These are phyloP conservation scores for Metellina segmentata DNA, from an alignment of 2,888 invertebrate species.

Conservation along the genomic window DNA sequence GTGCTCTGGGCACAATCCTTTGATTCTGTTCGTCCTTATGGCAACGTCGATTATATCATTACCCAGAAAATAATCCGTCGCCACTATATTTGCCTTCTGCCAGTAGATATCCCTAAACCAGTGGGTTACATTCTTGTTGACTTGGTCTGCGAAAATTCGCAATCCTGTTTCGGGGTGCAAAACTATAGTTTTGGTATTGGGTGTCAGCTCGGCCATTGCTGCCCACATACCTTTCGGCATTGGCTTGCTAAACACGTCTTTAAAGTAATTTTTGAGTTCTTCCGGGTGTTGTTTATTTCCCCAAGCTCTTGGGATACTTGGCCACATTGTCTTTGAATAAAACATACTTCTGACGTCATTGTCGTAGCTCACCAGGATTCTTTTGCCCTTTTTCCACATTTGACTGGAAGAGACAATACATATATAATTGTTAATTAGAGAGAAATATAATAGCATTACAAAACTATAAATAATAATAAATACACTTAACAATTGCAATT, in stretches of 20 bases:
- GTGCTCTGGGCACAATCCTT: constrained; percentile 47
- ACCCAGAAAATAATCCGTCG: constrained; percentile 83
- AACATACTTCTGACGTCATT: constrained; percentile 80
- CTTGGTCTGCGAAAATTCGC: constrained; percentile 85
- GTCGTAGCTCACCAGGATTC: constrained; percentile 85
- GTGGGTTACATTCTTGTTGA: constrained; percentile 87
- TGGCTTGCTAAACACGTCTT: constrained; percentile 69
- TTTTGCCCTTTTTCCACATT: constrained; percentile 84
- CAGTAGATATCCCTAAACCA: constrained; percentile 84
- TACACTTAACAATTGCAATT: no score
- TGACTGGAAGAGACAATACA: constrained; percentile 80
- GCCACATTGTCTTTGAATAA: constrained; percentile 44
- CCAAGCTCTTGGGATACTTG: constrained; percentile 81
- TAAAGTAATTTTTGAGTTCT: constrained; percentile 83
- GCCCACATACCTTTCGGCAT: constrained; percentile 82
- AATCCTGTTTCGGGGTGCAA: constrained; percentile 84
- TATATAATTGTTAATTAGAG: not conserved
- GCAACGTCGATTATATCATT: constrained; percentile 83
- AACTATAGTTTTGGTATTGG: constrained; percentile 85
- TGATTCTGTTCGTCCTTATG: constrained; percentile 81
- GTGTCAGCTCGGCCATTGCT: constrained; percentile 89
- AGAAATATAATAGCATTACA: no score
- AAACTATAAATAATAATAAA: no score
- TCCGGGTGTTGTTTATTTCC: constrained; percentile 84
- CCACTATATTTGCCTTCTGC: constrained; percentile 82